Evolutionary conservation across 2,113 vertebrate genomes (phyloP).

Genomic region (Oncorhynchus clarkii): DNA sequence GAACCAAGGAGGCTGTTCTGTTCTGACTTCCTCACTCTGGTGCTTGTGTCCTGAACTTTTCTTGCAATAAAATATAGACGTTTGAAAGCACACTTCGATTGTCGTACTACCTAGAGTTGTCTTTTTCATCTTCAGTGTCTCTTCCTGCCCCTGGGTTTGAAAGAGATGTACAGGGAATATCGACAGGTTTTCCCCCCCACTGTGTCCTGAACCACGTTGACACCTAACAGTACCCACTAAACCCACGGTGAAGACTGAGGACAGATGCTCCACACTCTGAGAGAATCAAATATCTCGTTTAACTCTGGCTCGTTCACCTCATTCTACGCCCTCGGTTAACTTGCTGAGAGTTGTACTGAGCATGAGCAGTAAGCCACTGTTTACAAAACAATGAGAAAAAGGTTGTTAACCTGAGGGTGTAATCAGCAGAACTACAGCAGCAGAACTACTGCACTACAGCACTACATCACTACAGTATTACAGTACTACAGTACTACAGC

Average conservation of each 20-base stretch:
- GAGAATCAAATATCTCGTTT: slow-evolving; percentile 7
- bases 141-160: too few species aligned
- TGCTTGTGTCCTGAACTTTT: slow-evolving; percentile 14
- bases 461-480: too few species aligned
- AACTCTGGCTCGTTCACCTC: not conserved
- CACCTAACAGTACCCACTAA: slow-evolving; percentile 10
- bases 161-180: too few species aligned
- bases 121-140: too few species aligned
- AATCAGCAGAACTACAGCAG: slow-evolving; percentile 19
- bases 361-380: slow-evolving; percentile 36
- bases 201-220: not conserved
- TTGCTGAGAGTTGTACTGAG: slow-evolving; percentile 11
- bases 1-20: not conserved
- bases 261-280: not conserved
- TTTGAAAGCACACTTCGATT: too few species aligned
- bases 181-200: too few species aligned
- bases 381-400: slow-evolving; percentile 63
- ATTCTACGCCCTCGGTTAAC: slow-evolving; percentile 16
- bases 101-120: too few species aligned
- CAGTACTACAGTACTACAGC: too few species aligned
- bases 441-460: too few species aligned
- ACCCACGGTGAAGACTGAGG: not conserved
- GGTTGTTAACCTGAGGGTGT: slow-evolving; percentile 38
- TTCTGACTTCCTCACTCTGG: not conserved
- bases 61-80: too few species aligned